Conservation (phyloP, 2,113 vertebrate genomes). For the Amphiprion ocellaris region DNA sequence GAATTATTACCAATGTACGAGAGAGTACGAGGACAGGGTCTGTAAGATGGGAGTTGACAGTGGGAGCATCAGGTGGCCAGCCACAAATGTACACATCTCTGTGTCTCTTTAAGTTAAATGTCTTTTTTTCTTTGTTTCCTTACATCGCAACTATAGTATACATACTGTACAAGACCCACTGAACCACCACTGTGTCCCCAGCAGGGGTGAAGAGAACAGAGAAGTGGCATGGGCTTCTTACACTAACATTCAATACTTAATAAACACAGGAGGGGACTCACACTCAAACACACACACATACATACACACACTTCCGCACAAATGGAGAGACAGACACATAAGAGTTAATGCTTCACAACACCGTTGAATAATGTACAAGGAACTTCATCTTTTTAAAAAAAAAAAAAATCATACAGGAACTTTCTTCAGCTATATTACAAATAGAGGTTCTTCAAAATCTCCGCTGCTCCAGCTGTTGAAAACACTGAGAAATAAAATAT, state of each 20-base stretch:
- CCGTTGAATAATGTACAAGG: slow-evolving; percentile 73
- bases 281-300: slow-evolving; percentile 37
- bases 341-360: slow-evolving; percentile 85
- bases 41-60: slow-evolving; percentile 52
- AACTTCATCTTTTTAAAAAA: slow-evolving; percentile 66
- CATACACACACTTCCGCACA: slow-evolving; percentile 20
- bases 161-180: slow-evolving; percentile 87
- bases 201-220: slow-evolving; percentile 65
- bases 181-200: slow-evolving; percentile 79
- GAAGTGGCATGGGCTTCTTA: slow-evolving; percentile 64
- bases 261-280: slow-evolving; percentile 51
- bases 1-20: slow-evolving; percentile 34
- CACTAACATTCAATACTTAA: slow-evolving; percentile 84
- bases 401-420: slow-evolving; percentile 58
- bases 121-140: slow-evolving; percentile 78
- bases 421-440: slow-evolving; percentile 75
- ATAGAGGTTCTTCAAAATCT: slow-evolving; percentile 57
- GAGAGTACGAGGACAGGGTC: slow-evolving; percentile 49
- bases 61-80: slow-evolving; percentile 88
- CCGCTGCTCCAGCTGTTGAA: slow-evolving; percentile 47
- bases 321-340: slow-evolving; percentile 50
- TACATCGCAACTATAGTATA: slow-evolving; percentile 85
- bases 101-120: slow-evolving; percentile 86
- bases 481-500: slow-evolving; percentile 64
- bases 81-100: slow-evolving; percentile 88